phyloP scores from a whole-genome alignment of 2,797 vertebrate species.

The Galago senegalensis region DNA sequence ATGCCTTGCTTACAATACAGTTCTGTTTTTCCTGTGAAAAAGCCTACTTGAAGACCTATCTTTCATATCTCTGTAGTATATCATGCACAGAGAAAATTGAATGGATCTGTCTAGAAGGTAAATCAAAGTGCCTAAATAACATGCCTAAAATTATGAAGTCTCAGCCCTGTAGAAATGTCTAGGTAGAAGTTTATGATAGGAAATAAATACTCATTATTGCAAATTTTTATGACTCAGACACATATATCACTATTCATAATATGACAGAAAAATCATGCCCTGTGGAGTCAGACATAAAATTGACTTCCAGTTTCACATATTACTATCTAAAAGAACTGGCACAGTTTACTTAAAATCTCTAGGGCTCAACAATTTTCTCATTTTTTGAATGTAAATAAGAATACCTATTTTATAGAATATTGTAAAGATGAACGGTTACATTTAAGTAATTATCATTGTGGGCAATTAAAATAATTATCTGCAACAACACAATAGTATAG shows the following conservation, averaged over 20 bases:
- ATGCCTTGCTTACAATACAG: background rate
- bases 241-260: background rate
- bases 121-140: background rate
- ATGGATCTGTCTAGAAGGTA: background rate
- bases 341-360: background rate
- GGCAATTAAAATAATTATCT: background rate
- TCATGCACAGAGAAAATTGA: background rate
- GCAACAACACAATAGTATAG: background rate
- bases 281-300: background rate
- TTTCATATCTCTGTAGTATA: background rate
- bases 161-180: background rate
- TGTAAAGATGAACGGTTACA: background rate
- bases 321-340: background rate
- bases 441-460: background rate
- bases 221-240: conserved; percentile 21
- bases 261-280: background rate
- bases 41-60: background rate
- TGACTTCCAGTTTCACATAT: background rate
- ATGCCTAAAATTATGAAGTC: background rate
- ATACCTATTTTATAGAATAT: background rate
- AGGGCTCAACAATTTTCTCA: background rate
- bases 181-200: background rate
- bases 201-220: conserved; percentile 24
- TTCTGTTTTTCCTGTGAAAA: background rate
- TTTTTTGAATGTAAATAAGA: background rate